Evolutionary conservation across 2,888 invertebrate species (phyloP).

Genomic region (Microctonus brassicae): DNA sequence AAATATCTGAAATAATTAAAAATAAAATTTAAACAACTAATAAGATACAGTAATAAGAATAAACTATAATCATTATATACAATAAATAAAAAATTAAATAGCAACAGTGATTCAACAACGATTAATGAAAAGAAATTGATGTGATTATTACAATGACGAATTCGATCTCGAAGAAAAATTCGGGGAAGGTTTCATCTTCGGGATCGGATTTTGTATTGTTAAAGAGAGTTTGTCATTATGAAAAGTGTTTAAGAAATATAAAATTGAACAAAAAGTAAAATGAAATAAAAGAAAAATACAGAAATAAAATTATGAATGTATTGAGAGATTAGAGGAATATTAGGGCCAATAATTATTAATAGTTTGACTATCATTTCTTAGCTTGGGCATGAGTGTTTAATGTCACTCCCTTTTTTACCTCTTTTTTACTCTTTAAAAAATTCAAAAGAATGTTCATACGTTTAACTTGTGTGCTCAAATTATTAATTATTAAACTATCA

Average conservation of each 20-base stretch:
- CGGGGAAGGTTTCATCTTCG: conserved; percentile 66
- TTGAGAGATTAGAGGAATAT: conserved; percentile 1
- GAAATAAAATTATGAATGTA: background rate
- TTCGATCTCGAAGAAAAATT: conserved; percentile 61
- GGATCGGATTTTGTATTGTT: conserved; percentile 47
- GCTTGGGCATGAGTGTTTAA: conserved; percentile 35
- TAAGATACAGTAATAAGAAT: conserved; percentile 10
- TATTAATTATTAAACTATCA: conserved; percentile 3
- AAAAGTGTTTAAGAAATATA: conserved; percentile 12
- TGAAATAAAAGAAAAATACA: background rate
- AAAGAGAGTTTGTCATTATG: no score
- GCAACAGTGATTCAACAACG: background rate
- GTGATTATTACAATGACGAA: conserved; percentile 34
- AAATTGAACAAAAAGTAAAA: background rate
- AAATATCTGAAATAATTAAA: conserved; percentile 9
- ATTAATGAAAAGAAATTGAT: conserved; percentile 4
- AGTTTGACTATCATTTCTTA: conserved; percentile 19
- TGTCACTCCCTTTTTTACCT: conserved; percentile 40
- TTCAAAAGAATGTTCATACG: background rate
- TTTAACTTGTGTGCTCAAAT: conserved; percentile 21
- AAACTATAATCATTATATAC: conserved; percentile 17
- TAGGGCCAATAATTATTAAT: background rate
- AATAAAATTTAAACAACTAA: background rate
- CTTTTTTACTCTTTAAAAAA: conserved; percentile 38
- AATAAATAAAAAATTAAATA: conserved; percentile 5